A percentile compares a stretch with the other conserved stretches of the same genome.
These are phyloP conservation scores for Conchocele bisecta DNA, from an alignment of 2,888 invertebrate species.

Conservation along the genomic window DNA sequence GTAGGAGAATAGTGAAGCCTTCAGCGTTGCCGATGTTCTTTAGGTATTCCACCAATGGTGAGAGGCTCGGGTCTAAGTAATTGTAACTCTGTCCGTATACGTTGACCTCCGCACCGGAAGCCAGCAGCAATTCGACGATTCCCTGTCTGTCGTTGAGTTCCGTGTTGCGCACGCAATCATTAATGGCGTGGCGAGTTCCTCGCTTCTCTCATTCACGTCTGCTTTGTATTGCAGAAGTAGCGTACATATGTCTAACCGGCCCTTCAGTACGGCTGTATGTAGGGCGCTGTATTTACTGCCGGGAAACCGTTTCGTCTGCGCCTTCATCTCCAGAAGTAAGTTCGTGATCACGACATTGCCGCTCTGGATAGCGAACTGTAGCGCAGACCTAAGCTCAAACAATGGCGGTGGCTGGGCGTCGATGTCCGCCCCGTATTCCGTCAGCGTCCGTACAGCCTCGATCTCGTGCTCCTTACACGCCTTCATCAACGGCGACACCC, in stretches of 20 bases:
- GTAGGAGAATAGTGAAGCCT: slow-evolving; percentile 86
- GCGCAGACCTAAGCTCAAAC: slow-evolving; percentile 93
- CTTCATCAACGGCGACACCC: slow-evolving; percentile 95
- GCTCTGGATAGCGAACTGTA: slow-evolving; percentile 94
- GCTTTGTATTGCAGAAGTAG: slow-evolving; percentile 83
- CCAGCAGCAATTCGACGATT: slow-evolving; percentile 73
- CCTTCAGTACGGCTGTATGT: slow-evolving; percentile 90
- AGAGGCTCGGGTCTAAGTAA: slow-evolving; percentile 86
- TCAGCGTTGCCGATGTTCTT: slow-evolving; percentile 86
- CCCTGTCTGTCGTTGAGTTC: slow-evolving; percentile 70
- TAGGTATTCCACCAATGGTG: slow-evolving; percentile 92
- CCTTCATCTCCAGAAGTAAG: slow-evolving; percentile 92
- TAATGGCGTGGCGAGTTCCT: slow-evolving; percentile 81
- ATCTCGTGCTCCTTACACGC: slow-evolving; percentile 86
- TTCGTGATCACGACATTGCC: slow-evolving; percentile 89
- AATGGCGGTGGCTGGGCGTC: slow-evolving; percentile 93
- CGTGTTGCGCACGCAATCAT: slow-evolving; percentile 82
- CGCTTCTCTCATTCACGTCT: slow-evolving; percentile 83
- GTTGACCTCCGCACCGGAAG: slow-evolving; percentile 77
- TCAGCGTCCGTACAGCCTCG: slow-evolving; percentile 84
- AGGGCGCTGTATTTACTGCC: slow-evolving; percentile 90
- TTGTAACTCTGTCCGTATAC: slow-evolving; percentile 84
- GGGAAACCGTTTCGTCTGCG: slow-evolving; percentile 86
- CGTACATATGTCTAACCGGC: slow-evolving; percentile 76
- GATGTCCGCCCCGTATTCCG: slow-evolving; percentile 92